Conservation (phyloP, 2,113 vertebrate species). For the Panurus biarmicus region DNA sequence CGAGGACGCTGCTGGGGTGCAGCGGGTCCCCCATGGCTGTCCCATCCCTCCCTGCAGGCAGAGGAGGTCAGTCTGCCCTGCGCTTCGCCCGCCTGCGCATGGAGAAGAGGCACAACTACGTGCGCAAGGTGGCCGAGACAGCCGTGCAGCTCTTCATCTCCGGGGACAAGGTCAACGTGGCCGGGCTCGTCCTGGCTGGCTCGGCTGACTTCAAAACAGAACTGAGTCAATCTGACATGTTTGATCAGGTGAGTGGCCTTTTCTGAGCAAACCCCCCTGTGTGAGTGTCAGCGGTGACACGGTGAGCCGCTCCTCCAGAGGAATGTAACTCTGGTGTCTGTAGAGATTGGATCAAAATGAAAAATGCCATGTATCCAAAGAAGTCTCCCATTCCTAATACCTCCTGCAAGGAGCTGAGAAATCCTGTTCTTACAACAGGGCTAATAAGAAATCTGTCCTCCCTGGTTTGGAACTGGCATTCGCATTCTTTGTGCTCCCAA, state of each 20-base stretch:
- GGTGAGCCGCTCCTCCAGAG: neutral
- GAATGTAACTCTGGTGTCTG: neutral
- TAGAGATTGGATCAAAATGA: neutral
- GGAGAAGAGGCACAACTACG: conserved; percentile 99
- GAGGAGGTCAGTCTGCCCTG: conserved; percentile 97
- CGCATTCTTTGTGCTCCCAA: neutral
- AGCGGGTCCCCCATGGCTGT: neutral
- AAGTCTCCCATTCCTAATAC: neutral
- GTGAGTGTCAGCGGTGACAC: fast-evolving
- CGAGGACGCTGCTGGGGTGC: neutral
- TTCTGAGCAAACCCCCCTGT: neutral
- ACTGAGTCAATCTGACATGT: conserved; percentile 98
- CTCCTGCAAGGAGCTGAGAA: neutral
- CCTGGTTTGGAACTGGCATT: neutral
- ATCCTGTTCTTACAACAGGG: neutral
- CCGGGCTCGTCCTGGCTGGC: conserved; percentile 93
- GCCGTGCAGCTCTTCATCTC: conserved; percentile 97
- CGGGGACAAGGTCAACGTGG: conserved; percentile 98
- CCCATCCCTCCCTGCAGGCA: conserved; percentile 71
- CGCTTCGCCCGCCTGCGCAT: conserved; percentile 97
- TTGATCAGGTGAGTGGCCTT: conserved; percentile 87
- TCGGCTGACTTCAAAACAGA: conserved; percentile 99
- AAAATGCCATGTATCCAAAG: neutral
- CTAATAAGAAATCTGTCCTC: neutral
- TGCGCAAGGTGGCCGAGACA: conserved; percentile 97